A percentile compares a stretch with the other conserved stretches of the same genome.
Evolutionary conservation across 2,113 vertebrate genomes (phyloP).

Genomic region (Beaufortia kweichowensis): DNA sequence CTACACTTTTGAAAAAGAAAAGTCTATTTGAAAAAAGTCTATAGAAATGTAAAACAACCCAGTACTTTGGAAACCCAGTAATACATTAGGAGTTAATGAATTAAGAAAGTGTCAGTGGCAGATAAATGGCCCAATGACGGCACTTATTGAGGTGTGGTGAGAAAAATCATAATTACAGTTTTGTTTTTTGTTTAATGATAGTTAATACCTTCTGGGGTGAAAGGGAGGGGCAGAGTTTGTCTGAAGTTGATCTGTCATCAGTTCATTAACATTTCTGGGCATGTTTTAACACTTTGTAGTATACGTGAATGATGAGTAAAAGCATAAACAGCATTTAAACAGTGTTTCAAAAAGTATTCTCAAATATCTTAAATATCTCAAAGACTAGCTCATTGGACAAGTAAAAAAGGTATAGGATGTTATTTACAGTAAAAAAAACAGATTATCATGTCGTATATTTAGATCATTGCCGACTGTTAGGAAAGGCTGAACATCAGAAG

Average conservation of each 20-base stretch:
- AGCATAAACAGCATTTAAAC: too few species aligned
- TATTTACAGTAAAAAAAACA: too few species aligned
- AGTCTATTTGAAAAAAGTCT: too few species aligned
- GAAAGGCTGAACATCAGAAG: too few species aligned
- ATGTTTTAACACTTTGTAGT: too few species aligned
- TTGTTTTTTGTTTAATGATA: constrained; percentile 14
- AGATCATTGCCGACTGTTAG: too few species aligned
- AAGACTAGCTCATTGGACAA: neutral
- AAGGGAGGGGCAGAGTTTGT: neutral
- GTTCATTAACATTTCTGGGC: neutral
- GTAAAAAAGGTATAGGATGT: too few species aligned
- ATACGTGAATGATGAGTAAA: neutral
- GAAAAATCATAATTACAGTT: neutral
- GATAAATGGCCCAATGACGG: neutral
- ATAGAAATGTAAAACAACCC: too few species aligned
- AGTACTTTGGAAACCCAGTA: too few species aligned
- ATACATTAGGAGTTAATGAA: neutral
- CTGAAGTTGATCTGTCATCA: constrained; percentile 9
- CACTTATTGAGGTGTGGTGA: neutral
- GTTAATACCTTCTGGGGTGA: neutral
- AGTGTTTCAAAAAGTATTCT: too few species aligned
- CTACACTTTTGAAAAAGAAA: neutral
- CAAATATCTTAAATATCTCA: neutral
- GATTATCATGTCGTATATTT: too few species aligned
- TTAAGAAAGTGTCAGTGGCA: neutral